These are phyloP conservation scores for Ailuropoda melanoleuca DNA, from an alignment of 2,113 vertebrate species.

Conservation along the genomic window DNA sequence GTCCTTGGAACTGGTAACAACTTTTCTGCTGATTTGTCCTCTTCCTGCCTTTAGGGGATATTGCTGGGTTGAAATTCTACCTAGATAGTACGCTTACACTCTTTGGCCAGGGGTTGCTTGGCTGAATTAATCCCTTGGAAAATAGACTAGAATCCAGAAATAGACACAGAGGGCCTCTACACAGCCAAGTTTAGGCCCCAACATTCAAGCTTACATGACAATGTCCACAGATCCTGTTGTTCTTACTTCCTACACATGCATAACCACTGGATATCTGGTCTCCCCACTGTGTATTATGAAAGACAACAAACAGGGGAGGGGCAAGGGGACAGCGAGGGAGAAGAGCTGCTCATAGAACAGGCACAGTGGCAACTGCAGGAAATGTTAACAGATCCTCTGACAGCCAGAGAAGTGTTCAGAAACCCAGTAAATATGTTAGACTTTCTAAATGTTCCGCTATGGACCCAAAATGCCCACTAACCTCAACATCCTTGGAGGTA, in stretches of 20 bases:
- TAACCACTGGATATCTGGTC: neutral
- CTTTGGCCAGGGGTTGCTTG: neutral
- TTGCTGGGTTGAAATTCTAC: neutral
- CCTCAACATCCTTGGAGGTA: neutral
- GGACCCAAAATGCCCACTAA: neutral
- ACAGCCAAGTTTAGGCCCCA: neutral
- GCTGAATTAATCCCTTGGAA: neutral
- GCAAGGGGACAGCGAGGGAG: rapidly evolving
- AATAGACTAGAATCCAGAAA: neutral
- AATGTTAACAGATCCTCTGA: neutral
- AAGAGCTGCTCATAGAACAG: neutral
- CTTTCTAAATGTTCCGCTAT: neutral
- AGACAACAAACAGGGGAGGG: neutral
- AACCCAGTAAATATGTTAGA: neutral
- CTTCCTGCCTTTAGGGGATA: neutral
- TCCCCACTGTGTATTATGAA: neutral
- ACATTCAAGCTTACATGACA: neutral
- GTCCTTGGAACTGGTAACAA: conserved; percentile 7
- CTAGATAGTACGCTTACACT: neutral
- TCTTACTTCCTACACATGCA: neutral
- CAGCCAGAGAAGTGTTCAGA: neutral
- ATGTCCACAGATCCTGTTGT: neutral
- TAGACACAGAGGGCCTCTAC: neutral
- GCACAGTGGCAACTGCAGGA: too few relatives aligned
- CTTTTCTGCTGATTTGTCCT: neutral